These are phyloP conservation scores for Galendromus occidentalis DNA, from an alignment of 1,140 invertebrate genomes.

Conservation along the genomic window DNA sequence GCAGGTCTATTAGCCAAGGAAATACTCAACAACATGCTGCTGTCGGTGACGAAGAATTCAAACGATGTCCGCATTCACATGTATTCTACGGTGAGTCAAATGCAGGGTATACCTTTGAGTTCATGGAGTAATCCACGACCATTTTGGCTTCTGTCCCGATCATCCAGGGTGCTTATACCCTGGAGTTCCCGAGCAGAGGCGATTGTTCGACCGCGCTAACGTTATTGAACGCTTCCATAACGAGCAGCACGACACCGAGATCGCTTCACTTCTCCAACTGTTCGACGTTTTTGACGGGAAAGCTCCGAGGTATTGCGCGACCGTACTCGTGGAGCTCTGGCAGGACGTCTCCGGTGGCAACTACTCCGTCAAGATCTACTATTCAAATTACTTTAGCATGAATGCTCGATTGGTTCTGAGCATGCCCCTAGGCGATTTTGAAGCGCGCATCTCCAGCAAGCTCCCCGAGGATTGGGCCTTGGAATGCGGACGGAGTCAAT, in stretches of 20 bases:
- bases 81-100: not conserved
- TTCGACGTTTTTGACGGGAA: not conserved
- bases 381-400: not conserved
- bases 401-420: not conserved
- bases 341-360: not conserved
- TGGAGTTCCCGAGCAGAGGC: too few relatives aligned
- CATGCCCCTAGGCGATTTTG: not conserved
- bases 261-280: not conserved
- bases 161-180: too few relatives aligned
- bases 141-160: too few relatives aligned
- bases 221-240: too few relatives aligned
- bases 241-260: conserved; percentile 1
- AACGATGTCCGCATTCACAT: not conserved
- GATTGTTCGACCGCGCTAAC: too few relatives aligned
- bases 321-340: not conserved
- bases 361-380: not conserved
- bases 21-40: not conserved
- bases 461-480: not conserved
- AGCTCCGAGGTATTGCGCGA: not conserved
- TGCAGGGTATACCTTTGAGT: not conserved
- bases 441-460: not conserved
- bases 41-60: not conserved
- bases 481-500: not conserved
- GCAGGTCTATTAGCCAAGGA: not conserved
- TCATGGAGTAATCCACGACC: too few relatives aligned